phyloP scores from a whole-genome alignment of 2,888 invertebrate genomes.

The Noctua comes region DNA sequence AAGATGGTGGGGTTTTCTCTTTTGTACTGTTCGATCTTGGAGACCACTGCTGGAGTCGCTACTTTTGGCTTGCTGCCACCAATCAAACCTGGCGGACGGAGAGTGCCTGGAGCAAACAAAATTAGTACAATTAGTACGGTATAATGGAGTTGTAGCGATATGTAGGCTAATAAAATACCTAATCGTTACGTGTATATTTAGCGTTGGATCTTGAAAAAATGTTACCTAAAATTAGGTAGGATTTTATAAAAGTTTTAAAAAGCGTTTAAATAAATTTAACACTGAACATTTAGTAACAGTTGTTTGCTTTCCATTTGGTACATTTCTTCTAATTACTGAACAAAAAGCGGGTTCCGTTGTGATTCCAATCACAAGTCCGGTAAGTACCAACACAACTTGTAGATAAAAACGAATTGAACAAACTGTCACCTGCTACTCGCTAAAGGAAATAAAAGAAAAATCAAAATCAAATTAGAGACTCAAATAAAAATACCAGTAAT shows the following conservation, averaged over 20 bases:
- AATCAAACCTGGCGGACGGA: constrained; percentile 97
- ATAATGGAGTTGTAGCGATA: no score
- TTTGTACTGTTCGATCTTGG: constrained; percentile 99
- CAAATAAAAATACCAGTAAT: constrained; percentile 87
- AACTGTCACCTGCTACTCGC: constrained; percentile 79
- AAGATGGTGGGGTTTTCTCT: constrained; percentile 99
- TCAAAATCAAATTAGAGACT: constrained; percentile 81
- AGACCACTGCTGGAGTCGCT: constrained; percentile 98
- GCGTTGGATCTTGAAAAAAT: no score
- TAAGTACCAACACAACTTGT: constrained; percentile 30
- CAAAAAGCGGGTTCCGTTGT: constrained; percentile 21
- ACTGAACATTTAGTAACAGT: neutral
- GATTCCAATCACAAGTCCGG: constrained; percentile 39
- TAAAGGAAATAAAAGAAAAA: constrained; percentile 78
- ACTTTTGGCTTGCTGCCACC: constrained; percentile 99
- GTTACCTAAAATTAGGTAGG: neutral
- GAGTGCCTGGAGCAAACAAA: constrained; percentile 92
- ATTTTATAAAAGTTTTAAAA: neutral
- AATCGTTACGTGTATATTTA: neutral
- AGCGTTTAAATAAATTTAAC: neutral
- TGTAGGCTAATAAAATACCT: neutral
- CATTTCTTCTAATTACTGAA: constrained; percentile 1
- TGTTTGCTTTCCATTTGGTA: neutral
- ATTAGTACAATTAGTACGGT: constrained; percentile 7
- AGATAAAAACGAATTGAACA: constrained; percentile 68